Evolutionary conservation across 2,797 vertebrate genomes (phyloP).

Genomic region (Syngnathus acus): DNA sequence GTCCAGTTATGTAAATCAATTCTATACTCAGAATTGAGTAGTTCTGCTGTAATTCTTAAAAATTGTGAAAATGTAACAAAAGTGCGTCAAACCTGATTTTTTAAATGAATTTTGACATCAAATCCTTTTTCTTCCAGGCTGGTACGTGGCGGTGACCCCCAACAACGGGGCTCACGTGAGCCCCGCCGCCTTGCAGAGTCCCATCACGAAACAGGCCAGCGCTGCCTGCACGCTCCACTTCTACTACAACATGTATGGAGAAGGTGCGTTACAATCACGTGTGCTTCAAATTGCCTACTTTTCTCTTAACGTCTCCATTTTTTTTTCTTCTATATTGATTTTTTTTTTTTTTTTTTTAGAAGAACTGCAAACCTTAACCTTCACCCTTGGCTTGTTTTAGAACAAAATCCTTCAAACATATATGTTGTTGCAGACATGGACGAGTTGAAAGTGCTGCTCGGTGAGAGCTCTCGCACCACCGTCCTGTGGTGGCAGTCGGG

Average conservation of each 20-base stretch:
- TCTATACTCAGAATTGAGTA: too few species aligned
- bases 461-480: constrained; percentile 44
- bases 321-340: too few species aligned
- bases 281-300: neutral
- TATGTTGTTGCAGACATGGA: constrained; percentile 39
- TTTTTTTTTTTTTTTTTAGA: too few species aligned
- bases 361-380: too few species aligned
- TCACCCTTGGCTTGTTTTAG: neutral
- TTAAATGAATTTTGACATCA: neutral
- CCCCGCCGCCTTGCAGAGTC: constrained; percentile 60
- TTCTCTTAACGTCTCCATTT: neutral
- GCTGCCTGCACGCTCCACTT: constrained; percentile 62
- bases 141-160: constrained; percentile 64
- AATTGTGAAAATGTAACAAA: too few species aligned
- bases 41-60: too few species aligned
- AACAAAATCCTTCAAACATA: neutral
- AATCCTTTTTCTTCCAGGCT: constrained; percentile 48
- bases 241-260: constrained; percentile 66
- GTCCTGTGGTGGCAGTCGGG: constrained; percentile 61
- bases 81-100: too few species aligned
- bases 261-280: constrained; percentile 34
- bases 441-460: constrained; percentile 53
- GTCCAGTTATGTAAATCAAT: too few species aligned
- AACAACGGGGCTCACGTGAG: constrained; percentile 40
- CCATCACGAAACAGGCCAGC: constrained; percentile 57